A percentile compares a stretch with the other conserved stretches of the same genome.
Evolutionary conservation across 2,888 invertebrate genomes (phyloP).

Genomic region (Eucera pruinosa): DNA sequence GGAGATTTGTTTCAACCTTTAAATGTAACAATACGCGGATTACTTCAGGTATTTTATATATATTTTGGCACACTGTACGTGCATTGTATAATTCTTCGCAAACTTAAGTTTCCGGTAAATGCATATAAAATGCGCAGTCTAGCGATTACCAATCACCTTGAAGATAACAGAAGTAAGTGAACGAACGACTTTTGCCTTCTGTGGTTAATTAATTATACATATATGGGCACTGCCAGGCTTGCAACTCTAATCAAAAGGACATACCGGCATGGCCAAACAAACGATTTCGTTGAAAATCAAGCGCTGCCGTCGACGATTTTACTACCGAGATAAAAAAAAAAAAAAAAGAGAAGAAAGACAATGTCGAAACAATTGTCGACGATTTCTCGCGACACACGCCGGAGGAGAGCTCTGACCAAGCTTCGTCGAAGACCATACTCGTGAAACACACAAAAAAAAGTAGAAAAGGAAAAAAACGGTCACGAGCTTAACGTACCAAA

Average conservation of each 20-base stretch:
- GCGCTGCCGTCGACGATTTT: constrained; percentile 42
- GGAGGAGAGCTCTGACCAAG: constrained; percentile 49
- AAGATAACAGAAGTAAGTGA: too few relatives aligned
- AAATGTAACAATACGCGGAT: too few relatives aligned
- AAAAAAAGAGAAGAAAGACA: background rate
- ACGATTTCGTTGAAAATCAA: constrained; percentile 65
- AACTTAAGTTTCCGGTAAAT: too few relatives aligned
- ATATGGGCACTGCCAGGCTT: constrained; percentile 80
- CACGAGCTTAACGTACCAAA: constrained; percentile 74
- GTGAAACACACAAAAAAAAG: constrained; percentile 24
- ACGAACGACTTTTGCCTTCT: constrained; percentile 41
- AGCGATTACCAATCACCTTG: too few relatives aligned
- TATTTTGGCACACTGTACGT: too few relatives aligned
- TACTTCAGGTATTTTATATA: too few relatives aligned
- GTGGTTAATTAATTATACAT: constrained; percentile 72
- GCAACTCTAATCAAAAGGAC: constrained; percentile 74
- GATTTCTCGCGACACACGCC: constrained; percentile 29
- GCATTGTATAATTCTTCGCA: too few relatives aligned
- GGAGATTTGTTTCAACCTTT: too few relatives aligned
- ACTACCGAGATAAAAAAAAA: background rate
- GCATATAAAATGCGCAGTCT: too few relatives aligned
- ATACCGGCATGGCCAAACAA: constrained; percentile 69
- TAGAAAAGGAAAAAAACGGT: constrained; percentile 38
- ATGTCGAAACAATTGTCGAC: constrained; percentile 18
- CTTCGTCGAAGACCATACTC: constrained; percentile 40